Conservation (phyloP, 2,113 vertebrate species). For the Grammomys surdaster region DNA sequence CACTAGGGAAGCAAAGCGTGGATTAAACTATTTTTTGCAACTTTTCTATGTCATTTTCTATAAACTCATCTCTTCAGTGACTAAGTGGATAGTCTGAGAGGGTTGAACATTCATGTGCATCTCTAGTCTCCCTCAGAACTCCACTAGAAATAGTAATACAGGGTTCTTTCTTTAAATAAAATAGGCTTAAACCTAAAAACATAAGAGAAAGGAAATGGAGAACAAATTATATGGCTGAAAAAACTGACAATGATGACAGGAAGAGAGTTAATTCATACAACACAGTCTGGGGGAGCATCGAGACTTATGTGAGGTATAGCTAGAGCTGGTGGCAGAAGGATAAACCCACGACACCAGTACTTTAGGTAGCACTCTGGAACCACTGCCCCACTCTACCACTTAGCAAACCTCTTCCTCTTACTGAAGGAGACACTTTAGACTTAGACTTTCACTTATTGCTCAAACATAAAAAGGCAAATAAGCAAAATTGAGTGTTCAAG, state of each 20-base stretch:
- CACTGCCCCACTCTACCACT: background rate
- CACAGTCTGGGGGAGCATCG: slow-evolving; percentile 49
- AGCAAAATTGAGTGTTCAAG: slow-evolving; percentile 52
- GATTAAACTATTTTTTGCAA: slow-evolving; percentile 11
- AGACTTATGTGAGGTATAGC: slow-evolving; percentile 33
- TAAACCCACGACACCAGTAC: slow-evolving; percentile 32
- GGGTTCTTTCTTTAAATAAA: background rate
- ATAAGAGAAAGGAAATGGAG: slow-evolving; percentile 48
- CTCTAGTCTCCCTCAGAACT: slow-evolving; percentile 50
- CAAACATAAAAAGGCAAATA: slow-evolving; percentile 52
- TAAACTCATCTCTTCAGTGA: slow-evolving; percentile 49
- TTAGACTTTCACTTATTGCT: slow-evolving; percentile 30
- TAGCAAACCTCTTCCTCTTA: slow-evolving; percentile 41
- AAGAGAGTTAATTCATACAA: slow-evolving; percentile 53
- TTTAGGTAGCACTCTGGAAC: slow-evolving; percentile 48
- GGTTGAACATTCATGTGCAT: slow-evolving; percentile 14
- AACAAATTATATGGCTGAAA: slow-evolving; percentile 50
- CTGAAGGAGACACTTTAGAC: slow-evolving; percentile 12
- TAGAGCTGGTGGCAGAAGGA: background rate
- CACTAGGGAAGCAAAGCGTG: background rate
- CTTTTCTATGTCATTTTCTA: slow-evolving; percentile 55
- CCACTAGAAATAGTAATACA: slow-evolving; percentile 43
- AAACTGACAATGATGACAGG: slow-evolving; percentile 44
- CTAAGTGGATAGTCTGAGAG: slow-evolving; percentile 27
- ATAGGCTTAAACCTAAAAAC: slow-evolving; percentile 40